phyloP scores from a whole-genome alignment of 1,140 invertebrate species.

The Nebria ingens region DNA sequence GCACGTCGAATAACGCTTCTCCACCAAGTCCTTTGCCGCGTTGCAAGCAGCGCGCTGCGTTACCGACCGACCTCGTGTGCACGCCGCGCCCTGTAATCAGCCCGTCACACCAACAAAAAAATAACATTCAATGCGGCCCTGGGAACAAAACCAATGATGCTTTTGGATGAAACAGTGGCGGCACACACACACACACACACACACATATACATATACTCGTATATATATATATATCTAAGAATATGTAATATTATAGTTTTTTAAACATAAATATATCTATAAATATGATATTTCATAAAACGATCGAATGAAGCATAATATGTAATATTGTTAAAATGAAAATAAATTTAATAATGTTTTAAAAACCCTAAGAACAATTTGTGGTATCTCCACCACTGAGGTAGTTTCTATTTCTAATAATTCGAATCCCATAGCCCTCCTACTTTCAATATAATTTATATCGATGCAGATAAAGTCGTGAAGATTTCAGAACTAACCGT shows the following conservation, averaged over 20 bases:
- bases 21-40: background rate
- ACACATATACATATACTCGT: too few relatives aligned
- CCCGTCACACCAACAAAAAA: background rate
- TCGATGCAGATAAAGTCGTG: background rate
- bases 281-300: too few relatives aligned
- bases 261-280: too few relatives aligned
- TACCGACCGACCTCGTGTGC: background rate
- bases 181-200: too few relatives aligned
- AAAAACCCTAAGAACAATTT: too few relatives aligned
- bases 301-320: too few relatives aligned
- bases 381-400: too few relatives aligned
- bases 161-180: background rate
- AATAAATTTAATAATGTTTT: too few relatives aligned
- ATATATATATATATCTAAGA: too few relatives aligned
- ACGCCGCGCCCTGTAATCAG: slow-evolving; percentile 2
- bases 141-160: background rate
- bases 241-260: too few relatives aligned
- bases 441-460: background rate
- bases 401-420: background rate
- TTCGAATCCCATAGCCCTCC: background rate
- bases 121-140: slow-evolving; percentile 7
- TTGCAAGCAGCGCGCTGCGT: background rate
- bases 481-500: background rate
- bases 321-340: too few relatives aligned
- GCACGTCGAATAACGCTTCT: background rate